These are phyloP conservation scores for Platerodrilus igneus DNA, from an alignment of 2,888 invertebrate species.

Conservation along the genomic window DNA sequence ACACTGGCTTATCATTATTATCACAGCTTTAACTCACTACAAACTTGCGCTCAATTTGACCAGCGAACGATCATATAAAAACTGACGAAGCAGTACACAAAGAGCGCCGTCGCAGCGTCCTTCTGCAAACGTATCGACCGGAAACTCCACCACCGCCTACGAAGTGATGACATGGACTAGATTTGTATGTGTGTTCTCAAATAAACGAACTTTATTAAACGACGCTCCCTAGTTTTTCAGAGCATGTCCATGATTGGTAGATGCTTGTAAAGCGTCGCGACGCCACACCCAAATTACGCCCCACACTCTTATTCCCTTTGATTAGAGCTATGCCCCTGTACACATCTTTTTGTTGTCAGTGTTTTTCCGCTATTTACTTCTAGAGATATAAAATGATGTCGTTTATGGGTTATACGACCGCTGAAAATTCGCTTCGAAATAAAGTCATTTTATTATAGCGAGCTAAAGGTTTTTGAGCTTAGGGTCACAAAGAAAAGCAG, in stretches of 20 bases:
- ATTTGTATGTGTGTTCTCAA: constrained; percentile 27
- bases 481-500: too few relatives aligned
- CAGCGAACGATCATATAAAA: constrained; percentile 20
- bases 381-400: constrained; percentile 34
- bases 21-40: constrained; percentile 27
- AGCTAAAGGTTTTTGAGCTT: too few relatives aligned
- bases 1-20: constrained; percentile 43
- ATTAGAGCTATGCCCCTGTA: constrained; percentile 15
- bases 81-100: constrained; percentile 19
- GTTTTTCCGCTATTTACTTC: constrained; percentile 32
- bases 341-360: constrained; percentile 23
- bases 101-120: constrained; percentile 39
- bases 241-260: constrained; percentile 26
- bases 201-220: constrained; percentile 29
- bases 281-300: constrained; percentile 47
- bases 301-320: constrained; percentile 26
- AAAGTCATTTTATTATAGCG: constrained; percentile 30
- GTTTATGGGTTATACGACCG: constrained; percentile 31
- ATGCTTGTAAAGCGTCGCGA: constrained; percentile 51
- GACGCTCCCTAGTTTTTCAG: constrained; percentile 27
- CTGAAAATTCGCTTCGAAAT: constrained; percentile 27
- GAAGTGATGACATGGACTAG: constrained; percentile 25
- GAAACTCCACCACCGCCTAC: constrained; percentile 23
- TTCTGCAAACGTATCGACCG: constrained; percentile 26
- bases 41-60: constrained; percentile 23